These are phyloP conservation scores for Eurosta solidaginis DNA, from an alignment of 1,140 invertebrate genomes.

Conservation along the genomic window DNA sequence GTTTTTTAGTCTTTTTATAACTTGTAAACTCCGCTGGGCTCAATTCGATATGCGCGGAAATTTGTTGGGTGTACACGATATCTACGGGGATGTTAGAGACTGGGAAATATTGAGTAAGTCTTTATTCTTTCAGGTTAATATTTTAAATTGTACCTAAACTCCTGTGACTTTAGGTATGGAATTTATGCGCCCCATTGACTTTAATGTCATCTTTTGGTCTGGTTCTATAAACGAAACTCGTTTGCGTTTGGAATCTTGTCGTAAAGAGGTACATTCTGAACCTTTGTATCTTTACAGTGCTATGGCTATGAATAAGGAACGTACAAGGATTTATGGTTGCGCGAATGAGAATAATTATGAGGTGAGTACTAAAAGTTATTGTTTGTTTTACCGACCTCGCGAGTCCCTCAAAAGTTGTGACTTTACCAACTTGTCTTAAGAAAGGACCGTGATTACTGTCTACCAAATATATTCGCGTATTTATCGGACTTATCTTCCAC, in stretches of 20 bases:
- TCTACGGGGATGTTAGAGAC: conserved; percentile 65
- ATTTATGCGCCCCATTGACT: conserved; percentile 73
- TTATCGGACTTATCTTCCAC: too few relatives aligned
- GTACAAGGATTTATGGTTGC: conserved; percentile 67
- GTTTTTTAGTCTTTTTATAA: conserved; percentile 62
- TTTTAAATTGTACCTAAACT: not conserved
- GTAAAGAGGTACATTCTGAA: conserved; percentile 64
- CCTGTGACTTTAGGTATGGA: conserved; percentile 67
- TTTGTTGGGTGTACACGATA: conserved; percentile 65
- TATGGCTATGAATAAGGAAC: conserved; percentile 67
- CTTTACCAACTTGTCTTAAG: too few relatives aligned
- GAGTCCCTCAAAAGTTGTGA: too few relatives aligned
- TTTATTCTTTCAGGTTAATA: not conserved
- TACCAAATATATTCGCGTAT: too few relatives aligned
- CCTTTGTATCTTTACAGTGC: conserved; percentile 77
- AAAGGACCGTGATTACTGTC: too few relatives aligned
- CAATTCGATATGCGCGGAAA: conserved; percentile 79
- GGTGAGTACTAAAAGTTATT: conserved; percentile 55
- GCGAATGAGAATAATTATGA: conserved; percentile 64
- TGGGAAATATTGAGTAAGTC: conserved; percentile 75
- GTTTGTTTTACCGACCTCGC: too few relatives aligned
- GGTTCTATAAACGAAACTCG: conserved; percentile 75
- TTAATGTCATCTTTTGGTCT: conserved; percentile 77
- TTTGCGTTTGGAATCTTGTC: conserved; percentile 70
- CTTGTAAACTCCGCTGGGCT: conserved; percentile 68